Base-by-base conservation (phyloP, 2,888 invertebrate species). In the Oligia latruncula region DNA sequence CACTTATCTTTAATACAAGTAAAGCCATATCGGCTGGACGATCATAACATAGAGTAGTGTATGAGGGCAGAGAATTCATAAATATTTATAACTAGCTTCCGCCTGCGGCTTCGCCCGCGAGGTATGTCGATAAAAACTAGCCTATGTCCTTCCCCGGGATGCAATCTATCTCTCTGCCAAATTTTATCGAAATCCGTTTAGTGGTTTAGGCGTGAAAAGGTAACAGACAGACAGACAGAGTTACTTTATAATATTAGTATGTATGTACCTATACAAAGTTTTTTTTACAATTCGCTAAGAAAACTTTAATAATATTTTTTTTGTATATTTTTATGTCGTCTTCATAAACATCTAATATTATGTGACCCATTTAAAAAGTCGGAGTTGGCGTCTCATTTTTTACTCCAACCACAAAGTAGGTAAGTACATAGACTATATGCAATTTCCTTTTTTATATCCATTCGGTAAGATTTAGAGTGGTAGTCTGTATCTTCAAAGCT, bases 1-100 rank as follows among this genome's bases (percentile, higher is more conserved):
- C 90, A 92, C 93, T 93, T 93, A 93, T 91, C 92, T 87, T 87
- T 91, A 91, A 92, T 91, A 90, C 90, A 87, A 92, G 90, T 91
- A 89, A 90, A 92, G 89, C 90, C 88, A 89, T 90, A 89, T 91
- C 88, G 88, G 90, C 88, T 91, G 90, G 91, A 90, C 90, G 83
- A 83, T 82, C 80, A 86, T 81, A 76, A 65, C 80, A 81, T 78
- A 91, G 91, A 90, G 89, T 87, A 90, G 70, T 35, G 46, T 77
- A 13, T 3, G 64, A 73, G 73, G 35, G 77, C 43, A 80, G 79
- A 78, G 72, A 68, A n/a, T 46, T 35, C 40, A 55, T 66, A 35
- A 60, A 62, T 80, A 68, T 58, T 77, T 49, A 62, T 76, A 23
- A 40, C 40, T 40, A 40, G 40, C 40, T 6, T 40, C 5, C 5